Base-by-base conservation (phyloP, 2,888 invertebrate genomes). In the Ditylenchus weischeri region DNA sequence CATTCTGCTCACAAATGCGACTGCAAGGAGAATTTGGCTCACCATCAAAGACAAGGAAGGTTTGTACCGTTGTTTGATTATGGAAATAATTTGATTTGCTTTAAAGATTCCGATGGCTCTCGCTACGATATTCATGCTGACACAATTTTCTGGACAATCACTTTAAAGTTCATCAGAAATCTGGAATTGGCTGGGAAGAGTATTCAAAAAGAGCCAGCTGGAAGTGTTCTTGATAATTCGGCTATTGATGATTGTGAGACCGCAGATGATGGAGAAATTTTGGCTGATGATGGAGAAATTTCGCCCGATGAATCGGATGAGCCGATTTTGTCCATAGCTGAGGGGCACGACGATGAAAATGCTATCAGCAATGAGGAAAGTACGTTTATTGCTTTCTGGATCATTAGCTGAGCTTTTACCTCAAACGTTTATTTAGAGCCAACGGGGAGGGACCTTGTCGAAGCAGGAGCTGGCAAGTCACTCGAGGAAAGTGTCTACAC, bases 121-220 rank as follows among this genome's bases (percentile, higher is more conserved):
- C 72, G 77, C 13, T 77, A 79, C 65, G 81, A 81, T 57, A 76
- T 76, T 35, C 78, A 78, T 67, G 80, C 81, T 3, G 81, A 81
- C 61, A 79, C 77, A 5, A 70, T 81, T 18, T 79, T 80, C 69
- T 81, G 81, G 81, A 74, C 74, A 18, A 43, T 78, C 29, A 74
- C 76, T 35, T 59, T 81, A 2, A 71, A 74, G 13, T 81, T 81
- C 64, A 59, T 75, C 15, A 63, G 68, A 23, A 60, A 70, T 57
- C 35, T 21, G 15, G 36, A 7, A 0, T 43, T 13, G 23, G 58
- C 11, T 13, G 23, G 43, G 23, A n/a, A 23, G 23, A 38, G 38
- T 21, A 43, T 50, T 15, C 13, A 49, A 21, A 47, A 36, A 48
- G 60, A 48, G 23, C 35, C 43, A 15, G 60, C 59, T 13, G 50